These are phyloP conservation scores for Heterochromis multidens DNA, from an alignment of 2,113 vertebrate genomes.

Conservation along the genomic window DNA sequence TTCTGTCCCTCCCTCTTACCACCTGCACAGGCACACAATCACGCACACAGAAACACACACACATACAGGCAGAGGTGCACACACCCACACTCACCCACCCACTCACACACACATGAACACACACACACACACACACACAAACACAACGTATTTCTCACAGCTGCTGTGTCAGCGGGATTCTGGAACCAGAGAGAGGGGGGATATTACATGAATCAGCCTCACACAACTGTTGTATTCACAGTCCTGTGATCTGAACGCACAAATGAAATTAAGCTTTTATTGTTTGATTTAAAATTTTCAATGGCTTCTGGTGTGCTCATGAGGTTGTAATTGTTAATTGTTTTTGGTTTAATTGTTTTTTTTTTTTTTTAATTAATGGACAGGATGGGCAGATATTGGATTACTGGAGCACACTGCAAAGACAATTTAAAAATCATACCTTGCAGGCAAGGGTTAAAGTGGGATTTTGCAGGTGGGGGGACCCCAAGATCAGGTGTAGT, in stretches of 20 bases:
- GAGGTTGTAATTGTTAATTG: constrained; percentile 2
- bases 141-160: constrained; percentile 56
- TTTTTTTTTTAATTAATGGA: background rate
- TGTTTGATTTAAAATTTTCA: constrained; percentile 30
- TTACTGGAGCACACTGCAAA: background rate
- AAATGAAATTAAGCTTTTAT: constrained; percentile 27
- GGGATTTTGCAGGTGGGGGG: background rate
- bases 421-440: background rate
- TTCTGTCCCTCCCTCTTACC: constrained; percentile 53
- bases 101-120: background rate
- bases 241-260: constrained; percentile 26
- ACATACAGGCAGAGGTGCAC: background rate
- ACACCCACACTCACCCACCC: background rate
- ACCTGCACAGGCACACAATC: constrained; percentile 40
- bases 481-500: background rate
- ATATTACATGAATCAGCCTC: constrained; percentile 58
- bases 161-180: constrained; percentile 75
- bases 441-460: background rate
- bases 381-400: background rate
- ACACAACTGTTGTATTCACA: constrained; percentile 30
- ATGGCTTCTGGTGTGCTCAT: background rate
- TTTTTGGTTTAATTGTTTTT: background rate
- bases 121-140: background rate
- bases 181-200: constrained; percentile 31
- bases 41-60: background rate